Evolutionary conservation across 2,113 vertebrate genomes (phyloP).

Genomic region (Cottus gobio): DNA sequence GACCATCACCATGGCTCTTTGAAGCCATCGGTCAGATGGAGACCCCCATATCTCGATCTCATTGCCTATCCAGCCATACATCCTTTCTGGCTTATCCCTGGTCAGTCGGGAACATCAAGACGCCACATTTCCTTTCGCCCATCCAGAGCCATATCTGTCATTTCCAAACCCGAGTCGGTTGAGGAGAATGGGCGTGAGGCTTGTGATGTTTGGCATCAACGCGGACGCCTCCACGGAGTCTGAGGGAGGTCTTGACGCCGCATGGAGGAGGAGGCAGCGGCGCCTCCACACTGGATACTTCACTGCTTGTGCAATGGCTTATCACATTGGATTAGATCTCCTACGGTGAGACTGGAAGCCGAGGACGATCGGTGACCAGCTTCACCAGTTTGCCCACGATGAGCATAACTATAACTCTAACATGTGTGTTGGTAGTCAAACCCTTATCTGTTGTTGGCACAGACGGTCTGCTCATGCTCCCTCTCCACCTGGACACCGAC

Average conservation of each 20-base stretch:
- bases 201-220: constrained; percentile 77
- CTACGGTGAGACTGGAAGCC: constrained; percentile 60
- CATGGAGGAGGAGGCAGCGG: constrained; percentile 62
- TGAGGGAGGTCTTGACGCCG: constrained; percentile 65
- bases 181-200: constrained; percentile 60
- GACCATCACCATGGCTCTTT: constrained; percentile 63
- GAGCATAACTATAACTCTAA: constrained; percentile 9
- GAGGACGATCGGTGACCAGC: constrained; percentile 66
- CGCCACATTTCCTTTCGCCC: constrained; percentile 70
- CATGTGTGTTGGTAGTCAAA: constrained; percentile 23
- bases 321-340: constrained; percentile 77
- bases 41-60: constrained; percentile 73
- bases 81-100: constrained; percentile 78
- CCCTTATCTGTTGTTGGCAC: constrained; percentile 44
- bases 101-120: constrained; percentile 79
- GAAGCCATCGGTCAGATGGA: constrained; percentile 73
- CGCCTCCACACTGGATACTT: constrained; percentile 59
- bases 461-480: background rate
- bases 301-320: constrained; percentile 64
- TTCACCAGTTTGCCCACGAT: constrained; percentile 55
- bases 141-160: constrained; percentile 71
- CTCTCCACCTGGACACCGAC: constrained; percentile 25
- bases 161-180: constrained; percentile 67
- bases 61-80: constrained; percentile 77
- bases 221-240: constrained; percentile 65